Evolutionary conservation across 2,113 vertebrate species (phyloP).

Genomic region (Microtus oregoni): DNA sequence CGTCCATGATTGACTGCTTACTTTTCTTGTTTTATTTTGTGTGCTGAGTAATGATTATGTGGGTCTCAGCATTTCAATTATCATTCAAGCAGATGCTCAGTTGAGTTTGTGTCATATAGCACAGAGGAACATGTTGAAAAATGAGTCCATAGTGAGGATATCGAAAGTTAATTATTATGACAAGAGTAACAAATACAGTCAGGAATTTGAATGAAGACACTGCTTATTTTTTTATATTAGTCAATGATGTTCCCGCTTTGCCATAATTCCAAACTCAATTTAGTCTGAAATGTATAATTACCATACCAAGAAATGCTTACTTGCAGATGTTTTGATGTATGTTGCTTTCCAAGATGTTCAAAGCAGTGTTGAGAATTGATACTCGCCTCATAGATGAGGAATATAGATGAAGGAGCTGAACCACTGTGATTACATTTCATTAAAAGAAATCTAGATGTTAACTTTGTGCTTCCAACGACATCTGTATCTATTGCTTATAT

Average conservation of each 20-base stretch:
- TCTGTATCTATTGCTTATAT: not conserved
- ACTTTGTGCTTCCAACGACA: not conserved
- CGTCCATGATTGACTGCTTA: not conserved
- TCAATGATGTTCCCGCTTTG: not conserved
- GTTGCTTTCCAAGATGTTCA: not conserved
- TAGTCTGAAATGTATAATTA: not conserved
- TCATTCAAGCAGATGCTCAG: not conserved
- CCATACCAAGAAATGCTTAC: not conserved
- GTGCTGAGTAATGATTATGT: not conserved
- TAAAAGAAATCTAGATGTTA: not conserved
- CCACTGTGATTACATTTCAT: not conserved
- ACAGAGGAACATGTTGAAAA: slow-evolving; percentile 19
- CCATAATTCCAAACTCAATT: not conserved
- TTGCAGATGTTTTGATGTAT: not conserved
- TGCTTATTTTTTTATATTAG: not conserved
- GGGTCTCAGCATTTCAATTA: not conserved
- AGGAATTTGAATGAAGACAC: not conserved
- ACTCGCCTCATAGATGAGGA: not conserved
- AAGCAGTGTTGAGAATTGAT: not conserved
- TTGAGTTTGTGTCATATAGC: not conserved
- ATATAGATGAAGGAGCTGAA: not conserved
- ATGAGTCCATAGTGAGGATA: not conserved
- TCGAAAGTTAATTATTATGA: slow-evolving; percentile 1
- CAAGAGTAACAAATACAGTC: not conserved
- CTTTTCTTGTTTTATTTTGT: not conserved